These are phyloP conservation scores for Lobophora halterata DNA, from an alignment of 2,888 invertebrate genomes.

Conservation along the genomic window DNA sequence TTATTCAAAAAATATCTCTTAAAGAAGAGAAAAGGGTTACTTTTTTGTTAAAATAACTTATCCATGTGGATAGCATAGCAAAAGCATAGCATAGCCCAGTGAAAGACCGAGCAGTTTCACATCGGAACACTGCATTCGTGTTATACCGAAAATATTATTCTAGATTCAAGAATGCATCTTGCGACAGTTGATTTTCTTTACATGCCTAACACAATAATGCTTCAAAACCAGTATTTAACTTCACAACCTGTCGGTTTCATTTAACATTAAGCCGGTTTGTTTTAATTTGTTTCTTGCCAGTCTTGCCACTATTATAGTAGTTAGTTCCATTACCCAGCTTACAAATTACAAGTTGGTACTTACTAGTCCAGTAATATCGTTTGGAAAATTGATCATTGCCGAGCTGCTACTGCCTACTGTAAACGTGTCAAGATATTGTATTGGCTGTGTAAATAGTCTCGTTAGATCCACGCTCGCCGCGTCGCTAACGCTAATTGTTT, in stretches of 20 bases:
- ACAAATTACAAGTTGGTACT: constrained; percentile 10
- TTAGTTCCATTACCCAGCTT: constrained; percentile 13
- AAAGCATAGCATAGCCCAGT: no score
- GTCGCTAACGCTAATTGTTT: constrained; percentile 75
- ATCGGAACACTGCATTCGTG: no score
- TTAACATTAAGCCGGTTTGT: constrained; percentile 21
- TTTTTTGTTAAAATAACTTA: no score
- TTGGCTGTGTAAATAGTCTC: constrained; percentile 47
- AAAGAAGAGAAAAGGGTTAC: no score
- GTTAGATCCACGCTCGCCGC: constrained; percentile 59
- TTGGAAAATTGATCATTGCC: no score
- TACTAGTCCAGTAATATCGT: constrained; percentile 1
- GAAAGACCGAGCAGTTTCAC: no score
- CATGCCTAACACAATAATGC: constrained; percentile 16
- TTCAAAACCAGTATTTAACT: constrained; percentile 20
- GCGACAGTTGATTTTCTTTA: no score
- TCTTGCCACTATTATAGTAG: no score
- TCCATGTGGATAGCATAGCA: no score
- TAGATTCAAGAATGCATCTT: no score
- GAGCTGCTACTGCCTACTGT: constrained; percentile 1
- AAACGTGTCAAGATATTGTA: constrained; percentile 30
- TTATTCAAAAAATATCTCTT: no score
- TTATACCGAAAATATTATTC: no score
- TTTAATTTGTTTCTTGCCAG: constrained; percentile 13
- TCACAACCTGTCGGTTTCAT: constrained; percentile 23